Conservation (phyloP, 2,797 vertebrate species). For the Danio kyathit region DNA sequence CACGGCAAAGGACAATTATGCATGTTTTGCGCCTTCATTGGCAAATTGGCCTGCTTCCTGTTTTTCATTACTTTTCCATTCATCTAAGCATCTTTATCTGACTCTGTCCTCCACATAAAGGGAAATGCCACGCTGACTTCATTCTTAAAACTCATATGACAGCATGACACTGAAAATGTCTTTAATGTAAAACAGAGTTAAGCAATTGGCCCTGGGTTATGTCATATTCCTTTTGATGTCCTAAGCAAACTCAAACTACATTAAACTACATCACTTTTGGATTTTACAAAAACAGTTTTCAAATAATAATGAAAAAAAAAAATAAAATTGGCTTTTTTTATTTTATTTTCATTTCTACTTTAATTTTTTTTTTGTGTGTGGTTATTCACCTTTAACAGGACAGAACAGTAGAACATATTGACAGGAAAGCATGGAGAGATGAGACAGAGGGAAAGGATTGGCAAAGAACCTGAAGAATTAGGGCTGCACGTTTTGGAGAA, state of each 20-base stretch:
- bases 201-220: background rate
- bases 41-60: conserved; percentile 7
- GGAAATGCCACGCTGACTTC: conserved; percentile 19
- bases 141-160: conserved; percentile 20
- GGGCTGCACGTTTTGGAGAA: too few species aligned
- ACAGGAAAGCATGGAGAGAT: too few species aligned
- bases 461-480: too few species aligned
- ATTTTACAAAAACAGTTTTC: background rate
- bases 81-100: conserved; percentile 19
- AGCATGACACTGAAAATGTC: background rate
- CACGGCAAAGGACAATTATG: background rate
- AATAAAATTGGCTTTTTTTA: too few species aligned
- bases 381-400: too few species aligned
- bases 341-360: too few species aligned
- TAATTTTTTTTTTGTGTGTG: too few species aligned
- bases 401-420: too few species aligned
- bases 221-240: background rate
- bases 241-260: conserved; percentile 4
- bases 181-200: background rate
- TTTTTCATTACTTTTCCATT: conserved; percentile 16
- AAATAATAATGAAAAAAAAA: background rate
- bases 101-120: background rate
- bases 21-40: background rate
- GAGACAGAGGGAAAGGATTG: too few species aligned
- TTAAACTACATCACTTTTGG: background rate